phyloP scores from a whole-genome alignment of 2,113 vertebrate species.

The Halichoerus grypus region DNA sequence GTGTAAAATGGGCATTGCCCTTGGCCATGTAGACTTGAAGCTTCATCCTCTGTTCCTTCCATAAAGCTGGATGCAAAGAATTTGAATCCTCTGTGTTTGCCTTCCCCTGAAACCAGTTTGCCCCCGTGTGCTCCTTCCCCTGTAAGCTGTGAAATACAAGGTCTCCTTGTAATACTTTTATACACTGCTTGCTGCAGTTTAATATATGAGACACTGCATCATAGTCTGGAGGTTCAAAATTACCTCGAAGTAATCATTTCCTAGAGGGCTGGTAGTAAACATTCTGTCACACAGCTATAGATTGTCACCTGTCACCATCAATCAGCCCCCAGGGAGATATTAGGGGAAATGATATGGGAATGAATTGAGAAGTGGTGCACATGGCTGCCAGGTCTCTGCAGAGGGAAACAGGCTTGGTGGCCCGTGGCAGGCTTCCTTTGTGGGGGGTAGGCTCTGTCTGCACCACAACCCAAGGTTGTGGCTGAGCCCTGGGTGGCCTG shows the following conservation, averaged over 20 bases:
- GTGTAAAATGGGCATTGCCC: not conserved
- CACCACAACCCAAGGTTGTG: not conserved
- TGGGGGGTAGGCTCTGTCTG: not conserved
- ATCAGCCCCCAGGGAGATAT: constrained; percentile 56
- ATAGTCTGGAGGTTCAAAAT: constrained; percentile 72
- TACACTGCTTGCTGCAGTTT: constrained; percentile 32
- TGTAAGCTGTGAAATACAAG: constrained; percentile 63
- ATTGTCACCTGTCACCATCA: constrained; percentile 60
- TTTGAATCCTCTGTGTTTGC: not conserved
- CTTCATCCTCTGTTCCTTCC: not conserved
- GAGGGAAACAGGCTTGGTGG: constrained; percentile 1
- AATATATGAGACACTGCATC: constrained; percentile 72
- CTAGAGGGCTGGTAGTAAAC: constrained; percentile 69
- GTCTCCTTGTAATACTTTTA: constrained; percentile 60
- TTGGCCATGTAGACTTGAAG: not conserved
- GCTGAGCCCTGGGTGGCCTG: not conserved
- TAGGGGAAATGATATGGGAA: not conserved
- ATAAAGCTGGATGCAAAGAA: not conserved
- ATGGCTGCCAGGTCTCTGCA: not conserved
- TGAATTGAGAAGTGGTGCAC: not conserved
- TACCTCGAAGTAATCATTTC: constrained; percentile 77
- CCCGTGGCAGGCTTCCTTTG: not conserved
- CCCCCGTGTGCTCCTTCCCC: not conserved
- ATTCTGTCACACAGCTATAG: constrained; percentile 65
- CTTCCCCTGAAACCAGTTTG: constrained; percentile 44